These are phyloP conservation scores for Ammospiza nelsoni DNA, from an alignment of 2,113 vertebrate genomes.

Conservation along the genomic window DNA sequence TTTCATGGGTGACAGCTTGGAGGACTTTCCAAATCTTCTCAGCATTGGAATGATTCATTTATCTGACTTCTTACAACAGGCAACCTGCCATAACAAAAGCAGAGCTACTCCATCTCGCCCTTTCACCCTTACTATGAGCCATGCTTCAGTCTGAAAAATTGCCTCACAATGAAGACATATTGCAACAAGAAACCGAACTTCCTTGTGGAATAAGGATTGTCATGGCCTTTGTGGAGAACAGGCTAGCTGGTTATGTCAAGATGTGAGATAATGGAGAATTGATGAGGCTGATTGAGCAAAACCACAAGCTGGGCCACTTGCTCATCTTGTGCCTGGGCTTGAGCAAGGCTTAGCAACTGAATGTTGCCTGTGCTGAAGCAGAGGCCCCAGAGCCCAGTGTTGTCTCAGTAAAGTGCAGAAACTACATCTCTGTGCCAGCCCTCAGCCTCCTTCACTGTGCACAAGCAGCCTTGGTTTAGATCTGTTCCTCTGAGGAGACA, in stretches of 20 bases:
- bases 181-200: neutral
- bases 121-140: neutral
- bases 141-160: neutral
- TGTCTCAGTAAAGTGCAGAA: neutral
- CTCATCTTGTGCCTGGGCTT: neutral
- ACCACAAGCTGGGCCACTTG: neutral
- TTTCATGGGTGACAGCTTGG: neutral
- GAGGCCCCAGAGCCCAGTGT: fast-evolving
- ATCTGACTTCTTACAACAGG: neutral
- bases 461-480: neutral
- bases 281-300: neutral
- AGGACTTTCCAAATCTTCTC: neutral
- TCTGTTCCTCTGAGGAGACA: neutral
- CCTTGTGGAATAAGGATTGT: neutral
- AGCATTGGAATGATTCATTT: neutral
- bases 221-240: neutral
- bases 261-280: neutral
- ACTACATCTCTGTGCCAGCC: neutral
- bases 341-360: neutral
- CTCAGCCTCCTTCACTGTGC: neutral
- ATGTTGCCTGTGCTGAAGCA: neutral
- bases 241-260: neutral
- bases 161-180: neutral
- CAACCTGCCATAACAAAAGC: neutral
- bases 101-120: neutral